Base-by-base conservation (phyloP, 2,113 vertebrate genomes). In the Otolemur garnettii region DNA sequence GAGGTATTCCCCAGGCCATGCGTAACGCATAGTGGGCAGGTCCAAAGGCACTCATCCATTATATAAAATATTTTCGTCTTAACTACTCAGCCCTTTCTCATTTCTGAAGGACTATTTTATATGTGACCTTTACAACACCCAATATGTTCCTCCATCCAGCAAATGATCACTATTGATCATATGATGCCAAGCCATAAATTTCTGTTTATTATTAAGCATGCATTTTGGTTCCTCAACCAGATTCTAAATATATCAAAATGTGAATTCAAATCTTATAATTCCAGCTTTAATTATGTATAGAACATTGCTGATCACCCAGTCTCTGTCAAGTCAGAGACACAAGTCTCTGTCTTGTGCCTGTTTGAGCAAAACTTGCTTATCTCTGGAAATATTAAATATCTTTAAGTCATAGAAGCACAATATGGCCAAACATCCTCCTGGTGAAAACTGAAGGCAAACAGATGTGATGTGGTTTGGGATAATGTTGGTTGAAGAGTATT, bases 241-340 rank as follows among this genome's bases (percentile, higher is more conserved):
- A 83, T 33, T 86, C 7, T 59, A 81, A 88, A 17, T n/a, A 60
- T 86, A 10, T 85, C 53, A 71, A 78, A 82, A 66, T 89, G 72
- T 35, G 21, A 83, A 83, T 19, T 79, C 17, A 81, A 72, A 30
- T 12, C 55, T 71, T n/a, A 22, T 5, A 45, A 83, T 14, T 53
- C 18, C 77, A 35, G 53, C 53, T 66, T 28, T 84, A 89, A 89
- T 85, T 89, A 78, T 50, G 42, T 0, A 12, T 24, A 24, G 18
- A 33, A 50, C 60, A 78, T 53, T 81, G 55, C 42, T 96, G 74
- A 66, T 60, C 68, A 50, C 26, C 5, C n/a, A 45, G 17, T 33
- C 22, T 88, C 84, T 11, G 21, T 33, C 33, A 62, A 75, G n/a
- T n/a, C n/a, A n/a, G n/a, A n/a, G n/a, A n/a, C n/a, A n/a, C n/a